phyloP scores from a whole-genome alignment of 2,113 vertebrate species.

The Entelurus aequoreus region DNA sequence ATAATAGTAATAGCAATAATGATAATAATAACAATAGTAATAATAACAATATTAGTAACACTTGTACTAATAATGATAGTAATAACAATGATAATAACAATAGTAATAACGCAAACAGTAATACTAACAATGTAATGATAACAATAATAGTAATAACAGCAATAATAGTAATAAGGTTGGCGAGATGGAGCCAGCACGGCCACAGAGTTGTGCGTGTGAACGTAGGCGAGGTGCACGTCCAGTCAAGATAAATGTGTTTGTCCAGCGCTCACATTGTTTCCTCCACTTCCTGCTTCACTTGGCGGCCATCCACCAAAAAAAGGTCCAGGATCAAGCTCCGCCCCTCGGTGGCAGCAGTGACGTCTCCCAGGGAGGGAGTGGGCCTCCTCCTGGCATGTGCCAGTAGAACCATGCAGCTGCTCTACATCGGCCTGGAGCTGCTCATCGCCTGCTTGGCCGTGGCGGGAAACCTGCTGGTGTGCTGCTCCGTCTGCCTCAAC shows the following conservation, averaged over 20 bases:
- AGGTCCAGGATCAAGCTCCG: not conserved
- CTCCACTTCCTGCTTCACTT: conserved; percentile 29
- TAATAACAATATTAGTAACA: no score
- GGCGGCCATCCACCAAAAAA: conserved; percentile 12
- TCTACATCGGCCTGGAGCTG: conserved; percentile 86
- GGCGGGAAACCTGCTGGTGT: conserved; percentile 90
- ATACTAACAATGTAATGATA: no score
- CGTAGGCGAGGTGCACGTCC: conserved; percentile 8
- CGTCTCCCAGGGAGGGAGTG: not conserved
- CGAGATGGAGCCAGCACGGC: no score
- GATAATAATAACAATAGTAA: no score
- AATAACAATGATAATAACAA: no score
- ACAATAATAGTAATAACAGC: no score
- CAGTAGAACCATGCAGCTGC: conserved; percentile 68
- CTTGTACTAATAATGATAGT: no score
- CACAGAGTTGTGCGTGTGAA: no score
- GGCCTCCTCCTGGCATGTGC: no score
- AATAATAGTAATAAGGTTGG: no score
- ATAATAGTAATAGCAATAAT: no score
- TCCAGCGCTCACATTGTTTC: conserved; percentile 40
- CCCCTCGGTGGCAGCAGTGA: not conserved
- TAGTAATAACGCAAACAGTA: no score
- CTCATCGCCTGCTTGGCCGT: conserved; percentile 85
- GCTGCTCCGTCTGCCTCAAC: conserved; percentile 91
- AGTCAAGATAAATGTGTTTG: conserved; percentile 52